Base-by-base conservation (phyloP, 2,113 vertebrate genomes). In the Dasypus novemcinctus region DNA sequence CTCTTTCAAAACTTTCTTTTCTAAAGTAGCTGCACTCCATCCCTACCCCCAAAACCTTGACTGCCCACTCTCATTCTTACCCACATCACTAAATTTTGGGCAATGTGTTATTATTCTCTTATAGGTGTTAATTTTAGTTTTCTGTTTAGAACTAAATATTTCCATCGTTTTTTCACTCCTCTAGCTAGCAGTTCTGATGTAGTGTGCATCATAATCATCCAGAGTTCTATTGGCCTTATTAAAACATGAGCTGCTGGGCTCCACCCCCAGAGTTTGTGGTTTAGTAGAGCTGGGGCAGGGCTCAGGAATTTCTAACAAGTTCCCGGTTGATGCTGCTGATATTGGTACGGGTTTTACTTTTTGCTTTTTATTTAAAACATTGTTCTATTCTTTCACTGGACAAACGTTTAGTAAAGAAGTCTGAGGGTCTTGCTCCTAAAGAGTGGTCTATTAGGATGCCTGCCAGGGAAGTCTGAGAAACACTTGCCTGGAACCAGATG, bases 391-490 rank as follows among this genome's bases (percentile, higher is more conserved):
- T 92, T 95, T 52, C 7, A 69, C 14, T 74, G 21, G 17, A 31
- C 17, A 13, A 17, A 18, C 7, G 5, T 57, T 69, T 69, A 2
- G 41, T 66, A 38, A 54, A 88, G 59, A 4, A 75, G 43, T 91
- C 25, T 21, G 5, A 68, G 75, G 72, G 71, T 29, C 87, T 69
- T 33, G 49, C 20, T 87, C 13, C 49, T n/a, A 74, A 33, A 66
- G 31, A 27, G 12, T 14, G 15, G 57, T 8, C 17, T 36, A 3
- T 29, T 20, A 4, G 5, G 3, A 1, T 1, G 12, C 46, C 31
- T 1, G 9, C 7, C 3, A 21, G 21, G 57, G 38, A 41, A 12
- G 25, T 61, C 12, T 49, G 68, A 82, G 82, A 46, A 38, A 13
- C 66, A 7, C 13, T 18, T 29, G 57, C 3, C 23, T 27, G 17